Conservation (phyloP, 1,140 invertebrate species). For the Heliconius congener region DNA sequence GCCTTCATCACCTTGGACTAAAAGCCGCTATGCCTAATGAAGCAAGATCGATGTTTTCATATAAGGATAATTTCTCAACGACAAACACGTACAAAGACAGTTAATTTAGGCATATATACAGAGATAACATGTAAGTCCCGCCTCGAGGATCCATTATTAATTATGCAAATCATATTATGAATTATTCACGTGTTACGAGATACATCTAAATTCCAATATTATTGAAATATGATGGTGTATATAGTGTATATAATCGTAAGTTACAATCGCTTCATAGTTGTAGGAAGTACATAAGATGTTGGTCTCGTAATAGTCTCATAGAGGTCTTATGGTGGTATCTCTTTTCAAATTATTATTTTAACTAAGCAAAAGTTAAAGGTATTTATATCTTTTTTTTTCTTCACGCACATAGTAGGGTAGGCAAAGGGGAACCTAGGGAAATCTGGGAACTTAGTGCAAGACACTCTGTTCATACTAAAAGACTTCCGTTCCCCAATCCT, state of each 20-base stretch:
- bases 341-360: too few species aligned
- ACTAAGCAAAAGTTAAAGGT: too few species aligned
- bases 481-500: too few species aligned
- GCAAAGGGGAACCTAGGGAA: not conserved
- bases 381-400: not conserved
- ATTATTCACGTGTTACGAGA: slow-evolving; percentile 40
- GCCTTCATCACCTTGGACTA: slow-evolving; percentile 35
- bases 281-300: too few species aligned
- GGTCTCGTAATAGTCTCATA: too few species aligned
- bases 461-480: not conserved
- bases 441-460: not conserved
- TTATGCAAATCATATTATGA: slow-evolving; percentile 46
- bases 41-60: slow-evolving; percentile 35
- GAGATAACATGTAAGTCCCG: slow-evolving; percentile 36
- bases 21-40: slow-evolving; percentile 37
- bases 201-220: too few species aligned
- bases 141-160: slow-evolving; percentile 43
- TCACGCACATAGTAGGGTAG: not conserved
- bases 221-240: too few species aligned
- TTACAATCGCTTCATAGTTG: too few species aligned
- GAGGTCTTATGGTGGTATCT: too few species aligned
- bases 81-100: slow-evolving; percentile 26
- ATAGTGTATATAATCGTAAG: too few species aligned
- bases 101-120: slow-evolving; percentile 28
- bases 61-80: slow-evolving; percentile 35